A percentile compares a stretch with the other conserved stretches of the same genome.
Evolutionary conservation across 2,888 invertebrate genomes (phyloP).

Genomic region (Bellardia pandia): DNA sequence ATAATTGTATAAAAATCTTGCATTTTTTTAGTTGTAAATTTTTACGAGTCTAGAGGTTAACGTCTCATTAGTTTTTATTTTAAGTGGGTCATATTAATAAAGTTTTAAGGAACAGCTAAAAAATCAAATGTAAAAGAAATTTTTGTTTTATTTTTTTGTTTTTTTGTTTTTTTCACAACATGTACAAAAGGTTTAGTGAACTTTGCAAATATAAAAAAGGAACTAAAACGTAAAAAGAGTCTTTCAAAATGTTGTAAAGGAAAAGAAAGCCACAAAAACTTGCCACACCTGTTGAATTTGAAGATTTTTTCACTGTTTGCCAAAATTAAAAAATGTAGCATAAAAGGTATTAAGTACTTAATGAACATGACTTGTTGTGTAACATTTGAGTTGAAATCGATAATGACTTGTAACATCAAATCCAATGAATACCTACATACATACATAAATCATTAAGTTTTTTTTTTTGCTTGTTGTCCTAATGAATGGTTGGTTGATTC

Average conservation of each 20-base stretch:
- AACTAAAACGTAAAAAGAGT: neutral
- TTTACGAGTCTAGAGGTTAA: conserved; percentile 21
- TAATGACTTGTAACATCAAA: conserved; percentile 1
- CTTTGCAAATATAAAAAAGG: neutral
- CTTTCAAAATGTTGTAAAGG: neutral
- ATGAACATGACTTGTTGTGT: neutral
- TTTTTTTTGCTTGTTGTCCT: neutral
- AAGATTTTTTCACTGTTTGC: neutral
- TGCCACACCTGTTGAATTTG: neutral
- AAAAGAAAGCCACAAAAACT: neutral
- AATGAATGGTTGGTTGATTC: neutral
- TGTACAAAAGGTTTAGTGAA: neutral
- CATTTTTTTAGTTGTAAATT: neutral
- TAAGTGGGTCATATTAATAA: conserved; percentile 28
- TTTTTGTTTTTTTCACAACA: too few relatives aligned
- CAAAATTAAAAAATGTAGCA: neutral
- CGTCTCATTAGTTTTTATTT: conserved; percentile 10
- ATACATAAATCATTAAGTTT: neutral
- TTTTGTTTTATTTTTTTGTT: too few relatives aligned
- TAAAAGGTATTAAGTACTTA: neutral
- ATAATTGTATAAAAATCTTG: neutral
- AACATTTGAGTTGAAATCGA: neutral
- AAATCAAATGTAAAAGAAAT: neutral
- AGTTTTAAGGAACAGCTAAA: neutral
- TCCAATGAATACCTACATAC: neutral